Evolutionary conservation across 2,888 invertebrate species (phyloP).

Genomic region (Macrosoma leucophasiata): DNA sequence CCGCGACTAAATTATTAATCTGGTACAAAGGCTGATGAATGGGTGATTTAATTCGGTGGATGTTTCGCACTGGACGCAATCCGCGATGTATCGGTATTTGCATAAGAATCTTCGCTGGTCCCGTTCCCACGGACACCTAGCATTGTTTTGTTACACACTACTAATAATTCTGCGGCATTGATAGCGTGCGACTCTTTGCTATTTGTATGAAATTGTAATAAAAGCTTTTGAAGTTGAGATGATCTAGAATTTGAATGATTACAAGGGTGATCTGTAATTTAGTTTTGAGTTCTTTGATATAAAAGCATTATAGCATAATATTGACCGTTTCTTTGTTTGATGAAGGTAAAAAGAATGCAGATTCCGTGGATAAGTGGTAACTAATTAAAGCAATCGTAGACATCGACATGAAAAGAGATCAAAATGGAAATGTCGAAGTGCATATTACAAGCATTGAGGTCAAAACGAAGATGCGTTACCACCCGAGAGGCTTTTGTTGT

Average conservation of each 20-base stretch:
- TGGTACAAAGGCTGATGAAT: conserved; percentile 50
- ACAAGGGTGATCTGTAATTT: no score
- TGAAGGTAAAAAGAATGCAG: no score
- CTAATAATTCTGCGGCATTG: conserved; percentile 30
- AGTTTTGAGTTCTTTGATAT: no score
- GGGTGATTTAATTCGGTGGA: conserved; percentile 38
- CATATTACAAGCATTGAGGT: no score
- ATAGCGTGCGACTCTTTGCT: conserved; percentile 8
- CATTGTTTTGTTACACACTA: conserved; percentile 35
- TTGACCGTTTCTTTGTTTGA: conserved; percentile 2
- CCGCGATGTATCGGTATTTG: conserved; percentile 57
- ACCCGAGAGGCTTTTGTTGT: no score
- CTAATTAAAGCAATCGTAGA: no score
- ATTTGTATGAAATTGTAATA: conserved; percentile 1
- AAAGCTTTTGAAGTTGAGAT: neutral
- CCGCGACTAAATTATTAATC: conserved; percentile 57
- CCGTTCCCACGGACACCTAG: conserved; percentile 51
- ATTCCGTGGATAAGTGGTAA: no score
- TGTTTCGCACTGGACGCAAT: conserved; percentile 43
- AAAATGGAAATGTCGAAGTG: no score
- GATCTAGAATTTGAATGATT: neutral
- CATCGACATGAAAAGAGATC: no score
- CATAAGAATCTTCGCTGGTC: conserved; percentile 55
- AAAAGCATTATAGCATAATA: neutral
- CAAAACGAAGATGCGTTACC: no score